Conservation (phyloP, 2,797 vertebrate species). For the Rhynchonycteris naso region DNA sequence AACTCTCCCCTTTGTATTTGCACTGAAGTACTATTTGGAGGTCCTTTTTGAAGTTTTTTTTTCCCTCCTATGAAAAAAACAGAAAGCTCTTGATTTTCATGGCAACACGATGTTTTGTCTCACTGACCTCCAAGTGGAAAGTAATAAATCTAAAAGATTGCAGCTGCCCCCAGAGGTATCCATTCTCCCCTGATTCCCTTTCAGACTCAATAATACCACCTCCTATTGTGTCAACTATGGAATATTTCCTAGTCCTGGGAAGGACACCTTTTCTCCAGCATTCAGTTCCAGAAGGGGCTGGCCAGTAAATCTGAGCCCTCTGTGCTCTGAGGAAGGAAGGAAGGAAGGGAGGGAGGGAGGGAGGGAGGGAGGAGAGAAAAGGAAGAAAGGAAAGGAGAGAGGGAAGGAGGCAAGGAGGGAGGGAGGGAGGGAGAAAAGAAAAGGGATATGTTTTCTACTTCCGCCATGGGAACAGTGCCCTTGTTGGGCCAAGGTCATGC, state of each 20-base stretch:
- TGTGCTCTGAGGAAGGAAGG: neutral
- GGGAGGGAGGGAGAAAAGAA: neutral
- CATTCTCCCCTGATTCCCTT: neutral
- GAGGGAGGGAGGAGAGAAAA: too few species aligned
- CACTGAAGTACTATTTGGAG: neutral
- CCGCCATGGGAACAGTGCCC: rapidly evolving
- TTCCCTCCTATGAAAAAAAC: neutral
- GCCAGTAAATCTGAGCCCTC: neutral
- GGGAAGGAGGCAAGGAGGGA: too few species aligned
- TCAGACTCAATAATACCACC: neutral
- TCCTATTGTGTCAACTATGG: rapidly evolving
- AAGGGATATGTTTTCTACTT: neutral
- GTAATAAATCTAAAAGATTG: neutral
- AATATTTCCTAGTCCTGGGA: rapidly evolving
- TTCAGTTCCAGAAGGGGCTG: neutral
- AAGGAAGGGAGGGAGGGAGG: too few species aligned
- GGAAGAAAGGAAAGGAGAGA: too few species aligned
- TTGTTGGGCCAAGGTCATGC: neutral
- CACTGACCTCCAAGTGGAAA: neutral
- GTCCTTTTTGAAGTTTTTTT: neutral
- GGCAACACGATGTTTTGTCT: neutral
- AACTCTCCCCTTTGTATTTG: neutral
- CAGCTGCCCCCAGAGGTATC: neutral
- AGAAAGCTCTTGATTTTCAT: neutral
- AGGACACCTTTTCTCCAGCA: neutral